Conservation (phyloP, 2,888 invertebrate species). For the Mechanitis messenoides region DNA sequence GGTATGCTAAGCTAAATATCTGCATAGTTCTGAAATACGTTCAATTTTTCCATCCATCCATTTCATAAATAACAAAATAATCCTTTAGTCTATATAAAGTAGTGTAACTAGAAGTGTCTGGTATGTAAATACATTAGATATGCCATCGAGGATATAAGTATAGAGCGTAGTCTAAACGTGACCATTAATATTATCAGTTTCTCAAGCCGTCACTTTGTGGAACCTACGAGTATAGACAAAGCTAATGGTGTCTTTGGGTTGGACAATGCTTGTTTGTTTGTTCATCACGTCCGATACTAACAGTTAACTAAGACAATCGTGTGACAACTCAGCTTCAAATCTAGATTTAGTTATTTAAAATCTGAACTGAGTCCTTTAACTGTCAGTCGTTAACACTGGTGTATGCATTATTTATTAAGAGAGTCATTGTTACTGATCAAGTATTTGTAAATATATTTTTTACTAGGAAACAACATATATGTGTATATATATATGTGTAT, state of each 20-base stretch:
- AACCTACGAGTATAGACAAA: background rate
- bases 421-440: too few relatives aligned
- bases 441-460: too few relatives aligned
- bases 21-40: too few relatives aligned
- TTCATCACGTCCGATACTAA: slow-evolving; percentile 4
- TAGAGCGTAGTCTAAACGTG: background rate
- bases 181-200: slow-evolving; percentile 6
- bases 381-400: too few relatives aligned
- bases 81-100: too few relatives aligned
- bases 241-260: background rate
- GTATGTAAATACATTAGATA: background rate
- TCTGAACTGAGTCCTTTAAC: background rate
- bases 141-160: slow-evolving; percentile 3
- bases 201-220: background rate
- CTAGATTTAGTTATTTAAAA: background rate
- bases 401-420: too few relatives aligned
- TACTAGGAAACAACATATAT: too few relatives aligned
- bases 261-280: slow-evolving; percentile 8
- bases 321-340: background rate
- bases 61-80: too few relatives aligned
- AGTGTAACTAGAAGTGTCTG: too few relatives aligned
- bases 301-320: background rate
- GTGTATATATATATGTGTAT: too few relatives aligned
- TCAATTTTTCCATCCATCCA: too few relatives aligned
- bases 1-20: too few relatives aligned